Evolutionary conservation across 2,888 invertebrate species (phyloP).

Genomic region (Mesorhabditis spiculigera): DNA sequence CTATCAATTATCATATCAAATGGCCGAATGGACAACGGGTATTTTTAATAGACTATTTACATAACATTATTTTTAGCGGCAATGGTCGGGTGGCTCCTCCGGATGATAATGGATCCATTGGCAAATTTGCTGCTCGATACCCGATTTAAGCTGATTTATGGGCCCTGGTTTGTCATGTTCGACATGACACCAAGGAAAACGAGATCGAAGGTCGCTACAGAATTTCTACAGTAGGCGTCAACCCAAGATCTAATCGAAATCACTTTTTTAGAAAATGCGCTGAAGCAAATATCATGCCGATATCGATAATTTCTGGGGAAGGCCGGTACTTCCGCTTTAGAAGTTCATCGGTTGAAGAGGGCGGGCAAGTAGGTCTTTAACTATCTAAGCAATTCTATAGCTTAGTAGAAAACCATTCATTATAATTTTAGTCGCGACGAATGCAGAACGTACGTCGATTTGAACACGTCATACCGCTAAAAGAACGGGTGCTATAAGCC

Average conservation of each 20-base stretch:
- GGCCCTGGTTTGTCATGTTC: neutral
- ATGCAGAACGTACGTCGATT: neutral
- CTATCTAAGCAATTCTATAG: too few species aligned
- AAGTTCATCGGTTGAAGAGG: neutral
- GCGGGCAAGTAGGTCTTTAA: neutral
- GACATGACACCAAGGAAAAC: neutral
- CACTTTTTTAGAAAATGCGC: conserved; percentile 29
- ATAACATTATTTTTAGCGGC: conserved; percentile 11
- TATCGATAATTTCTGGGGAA: conserved; percentile 15
- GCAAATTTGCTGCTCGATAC: conserved; percentile 23
- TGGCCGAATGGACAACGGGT: conserved; percentile 31
- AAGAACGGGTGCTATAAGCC: neutral
- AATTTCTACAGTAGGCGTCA: neutral
- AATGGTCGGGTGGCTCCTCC: conserved; percentile 27
- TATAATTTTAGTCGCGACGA: neutral
- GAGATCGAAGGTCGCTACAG: neutral
- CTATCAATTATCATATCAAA: conserved; percentile 27
- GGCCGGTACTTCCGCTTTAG: neutral
- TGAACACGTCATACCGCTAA: neutral
- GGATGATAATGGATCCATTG: conserved; percentile 29
- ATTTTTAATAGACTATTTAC: too few species aligned
- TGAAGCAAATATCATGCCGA: conserved; percentile 25
- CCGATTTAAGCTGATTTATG: conserved; percentile 17
- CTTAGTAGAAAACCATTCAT: neutral
- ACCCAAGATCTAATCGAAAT: conserved; percentile 2